Evolutionary conservation across 2,797 vertebrate species (phyloP).

Genomic region (Chelonia mydas): DNA sequence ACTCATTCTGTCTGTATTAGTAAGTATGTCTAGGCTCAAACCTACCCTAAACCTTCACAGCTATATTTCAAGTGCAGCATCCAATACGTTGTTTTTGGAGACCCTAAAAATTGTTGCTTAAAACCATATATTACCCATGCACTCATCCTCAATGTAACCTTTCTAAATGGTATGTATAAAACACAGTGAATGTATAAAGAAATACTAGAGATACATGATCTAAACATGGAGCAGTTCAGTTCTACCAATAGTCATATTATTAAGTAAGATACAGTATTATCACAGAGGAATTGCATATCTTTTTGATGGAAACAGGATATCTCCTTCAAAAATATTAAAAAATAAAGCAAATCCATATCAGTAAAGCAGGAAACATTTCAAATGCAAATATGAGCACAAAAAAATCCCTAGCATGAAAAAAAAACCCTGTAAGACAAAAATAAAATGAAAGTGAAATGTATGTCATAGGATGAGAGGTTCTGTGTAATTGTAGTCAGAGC

Average conservation of each 20-base stretch:
- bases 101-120: background rate
- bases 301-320: background rate
- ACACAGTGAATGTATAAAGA: background rate
- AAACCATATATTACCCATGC: background rate
- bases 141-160: background rate
- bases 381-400: background rate
- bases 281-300: background rate
- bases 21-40: background rate
- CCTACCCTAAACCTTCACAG: accelerated
- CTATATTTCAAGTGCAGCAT: background rate
- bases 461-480: background rate
- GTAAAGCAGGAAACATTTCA: background rate
- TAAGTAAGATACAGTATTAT: background rate
- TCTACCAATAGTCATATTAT: background rate
- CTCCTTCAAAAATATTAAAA: background rate
- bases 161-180: background rate
- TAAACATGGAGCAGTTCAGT: background rate
- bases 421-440: slow-evolving; percentile 12
- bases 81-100: background rate
- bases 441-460: slow-evolving; percentile 4
- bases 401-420: background rate
- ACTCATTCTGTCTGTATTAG: background rate
- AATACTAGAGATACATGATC: background rate
- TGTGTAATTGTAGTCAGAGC: background rate
- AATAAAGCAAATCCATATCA: background rate